Evolutionary conservation across 1,140 invertebrate species (phyloP).

Genomic region (Vanessa tameamea): DNA sequence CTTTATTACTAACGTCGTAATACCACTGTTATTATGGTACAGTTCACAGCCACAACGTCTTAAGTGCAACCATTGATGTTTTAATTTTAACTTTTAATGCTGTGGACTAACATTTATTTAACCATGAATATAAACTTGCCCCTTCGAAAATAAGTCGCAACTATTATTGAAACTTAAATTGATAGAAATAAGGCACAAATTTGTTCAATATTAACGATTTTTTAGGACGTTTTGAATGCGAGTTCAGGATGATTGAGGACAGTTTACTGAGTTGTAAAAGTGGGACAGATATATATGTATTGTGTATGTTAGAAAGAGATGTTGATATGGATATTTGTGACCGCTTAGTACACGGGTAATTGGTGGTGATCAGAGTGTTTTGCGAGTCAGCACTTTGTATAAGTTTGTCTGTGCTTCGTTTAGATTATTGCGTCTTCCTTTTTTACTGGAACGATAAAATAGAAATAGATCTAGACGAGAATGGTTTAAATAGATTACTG

Average conservation of each 20-base stretch:
- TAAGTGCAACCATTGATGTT: conserved; percentile 12
- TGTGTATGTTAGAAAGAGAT: conserved; percentile 44
- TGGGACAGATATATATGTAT: conserved; percentile 41
- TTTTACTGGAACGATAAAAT: conserved; percentile 14
- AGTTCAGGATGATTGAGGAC: conserved; percentile 55
- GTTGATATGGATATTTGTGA: conserved; percentile 55
- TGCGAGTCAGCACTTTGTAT: conserved; percentile 68
- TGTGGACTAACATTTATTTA: neutral
- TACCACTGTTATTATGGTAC: conserved; percentile 56
- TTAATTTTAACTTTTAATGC: conserved; percentile 18
- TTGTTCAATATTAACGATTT: neutral
- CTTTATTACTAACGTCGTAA: conserved; percentile 65
- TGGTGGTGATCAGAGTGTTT: conserved; percentile 76
- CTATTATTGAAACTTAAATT: neutral
- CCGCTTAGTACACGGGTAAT: conserved; percentile 66
- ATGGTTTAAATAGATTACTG: neutral
- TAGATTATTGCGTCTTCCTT: conserved; percentile 24
- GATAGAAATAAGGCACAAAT: conserved; percentile 1
- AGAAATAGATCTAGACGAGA: neutral
- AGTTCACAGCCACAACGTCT: conserved; percentile 23
- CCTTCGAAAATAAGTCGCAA: neutral
- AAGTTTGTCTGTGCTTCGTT: conserved; percentile 66
- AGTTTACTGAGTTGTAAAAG: conserved; percentile 50
- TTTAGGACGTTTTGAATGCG: conserved; percentile 34
- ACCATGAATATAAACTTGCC: neutral